These are phyloP conservation scores for Hafferia zeledoni DNA, from an alignment of 2,797 vertebrate species.

Conservation along the genomic window DNA sequence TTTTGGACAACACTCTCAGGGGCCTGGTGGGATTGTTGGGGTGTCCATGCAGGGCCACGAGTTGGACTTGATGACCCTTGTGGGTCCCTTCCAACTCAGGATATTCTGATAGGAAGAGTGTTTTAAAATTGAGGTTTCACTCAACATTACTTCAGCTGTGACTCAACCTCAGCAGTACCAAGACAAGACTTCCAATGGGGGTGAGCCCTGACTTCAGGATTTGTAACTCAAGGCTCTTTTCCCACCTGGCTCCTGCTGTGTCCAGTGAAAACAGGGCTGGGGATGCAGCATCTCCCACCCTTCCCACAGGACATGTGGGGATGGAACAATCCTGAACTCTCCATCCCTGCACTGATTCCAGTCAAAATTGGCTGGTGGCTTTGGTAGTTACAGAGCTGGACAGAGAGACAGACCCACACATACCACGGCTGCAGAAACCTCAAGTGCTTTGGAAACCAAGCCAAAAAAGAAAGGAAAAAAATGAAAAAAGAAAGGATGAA, in stretches of 20 bases:
- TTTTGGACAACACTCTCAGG: fast-evolving
- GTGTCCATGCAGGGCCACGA: neutral
- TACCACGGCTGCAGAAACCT: neutral
- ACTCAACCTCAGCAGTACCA: neutral
- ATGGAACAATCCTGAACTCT: neutral
- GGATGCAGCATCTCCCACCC: neutral
- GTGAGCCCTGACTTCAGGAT: neutral
- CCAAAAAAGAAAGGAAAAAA: neutral
- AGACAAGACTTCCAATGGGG: neutral
- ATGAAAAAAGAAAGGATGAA: neutral
- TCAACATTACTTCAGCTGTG: neutral
- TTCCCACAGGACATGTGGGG: fast-evolving
- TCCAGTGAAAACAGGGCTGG: neutral
- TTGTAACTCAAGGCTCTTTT: neutral
- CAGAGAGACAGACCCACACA: neutral
- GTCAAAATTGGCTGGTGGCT: neutral
- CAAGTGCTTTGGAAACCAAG: neutral
- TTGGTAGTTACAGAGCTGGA: neutral
- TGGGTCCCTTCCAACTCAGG: neutral
- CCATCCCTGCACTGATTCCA: neutral
- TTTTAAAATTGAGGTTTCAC: neutral
- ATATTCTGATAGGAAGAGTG: neutral
- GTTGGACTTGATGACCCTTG: neutral
- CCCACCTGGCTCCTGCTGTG: neutral
- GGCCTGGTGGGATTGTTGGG: neutral